Base-by-base conservation (phyloP, 2,113 vertebrate genomes). In the Chamaea fasciata region DNA sequence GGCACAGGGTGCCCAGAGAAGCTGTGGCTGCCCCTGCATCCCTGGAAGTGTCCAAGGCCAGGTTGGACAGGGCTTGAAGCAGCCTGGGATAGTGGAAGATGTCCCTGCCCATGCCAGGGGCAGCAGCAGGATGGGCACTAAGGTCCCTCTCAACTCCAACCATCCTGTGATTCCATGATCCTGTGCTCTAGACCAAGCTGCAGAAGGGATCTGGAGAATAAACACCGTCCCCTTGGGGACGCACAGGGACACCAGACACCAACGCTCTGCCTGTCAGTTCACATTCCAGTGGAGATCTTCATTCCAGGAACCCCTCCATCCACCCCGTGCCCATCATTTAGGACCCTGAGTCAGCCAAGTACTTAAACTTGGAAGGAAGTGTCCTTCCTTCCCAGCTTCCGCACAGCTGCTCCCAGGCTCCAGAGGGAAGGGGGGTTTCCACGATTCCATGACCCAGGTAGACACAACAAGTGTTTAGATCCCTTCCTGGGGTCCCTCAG, bases 51-150 rank as follows among this genome's bases (percentile, higher is more conserved):
- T 11, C 8, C 53, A 2, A 55, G 62, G n/a, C 20, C 17, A 19
- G 21, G 14, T 0, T 60, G 78, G 52, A 59, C 0, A 0, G 8
- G 15, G 8, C 33, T 74, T 59, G 60, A 39, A 82, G 24, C 39
- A 26, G 0, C 7, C 53, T 82, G 46, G n/a, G 20, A 0, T 0
- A 10, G 62, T 60, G 46, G 20, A 5, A 75, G 13, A 0, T 30
- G 39, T 30, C 31, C 42, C 31, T 81, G 37, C 17, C 55, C 22
- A 6, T 10, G 27, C 7, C 22, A 74, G 52, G 12, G 21, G 9
- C 0, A 1, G 6, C 26, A 0, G 28, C 4, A 23, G 27, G 37
- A 3, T 75, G 44, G 5, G 2, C 27, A 0, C 0, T 59, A 8
- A 60, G 33, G 20, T 60, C 3, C 33, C 27, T 44, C 46, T 22